Evolutionary conservation across 2,797 vertebrate genomes (phyloP).

Genomic region (Trachops cirrhosus): DNA sequence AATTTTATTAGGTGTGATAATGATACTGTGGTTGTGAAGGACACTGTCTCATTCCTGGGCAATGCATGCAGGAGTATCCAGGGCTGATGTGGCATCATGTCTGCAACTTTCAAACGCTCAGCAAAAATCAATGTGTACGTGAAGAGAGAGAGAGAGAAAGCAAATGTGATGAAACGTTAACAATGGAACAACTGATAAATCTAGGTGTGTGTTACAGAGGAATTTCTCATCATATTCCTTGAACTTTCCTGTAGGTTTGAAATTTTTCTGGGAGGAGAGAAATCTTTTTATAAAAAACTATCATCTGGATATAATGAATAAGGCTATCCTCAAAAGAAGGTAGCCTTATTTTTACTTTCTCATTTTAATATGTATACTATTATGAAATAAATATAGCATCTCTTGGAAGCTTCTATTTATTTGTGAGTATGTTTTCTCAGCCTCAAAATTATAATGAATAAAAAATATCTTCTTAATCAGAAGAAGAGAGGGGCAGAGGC

Average conservation of each 20-base stretch:
- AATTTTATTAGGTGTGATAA: background rate
- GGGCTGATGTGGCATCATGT: background rate
- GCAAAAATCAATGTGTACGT: background rate
- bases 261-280: background rate
- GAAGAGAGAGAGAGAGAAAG: background rate
- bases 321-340: background rate
- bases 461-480: background rate
- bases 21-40: background rate
- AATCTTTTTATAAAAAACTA: background rate
- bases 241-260: background rate
- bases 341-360: background rate
- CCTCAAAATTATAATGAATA: background rate
- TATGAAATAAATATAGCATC: background rate
- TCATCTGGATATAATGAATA: background rate
- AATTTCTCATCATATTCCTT: background rate
- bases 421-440: background rate
- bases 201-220: background rate
- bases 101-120: background rate
- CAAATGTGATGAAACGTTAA: background rate
- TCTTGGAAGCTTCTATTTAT: slow-evolving; percentile 18
- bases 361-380: background rate
- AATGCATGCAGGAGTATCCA: background rate
- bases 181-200: background rate
- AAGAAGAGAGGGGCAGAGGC: background rate
- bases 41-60: background rate